Base-by-base conservation (phyloP, 1,140 invertebrate genomes). In the Drosophila nigrodunni region DNA sequence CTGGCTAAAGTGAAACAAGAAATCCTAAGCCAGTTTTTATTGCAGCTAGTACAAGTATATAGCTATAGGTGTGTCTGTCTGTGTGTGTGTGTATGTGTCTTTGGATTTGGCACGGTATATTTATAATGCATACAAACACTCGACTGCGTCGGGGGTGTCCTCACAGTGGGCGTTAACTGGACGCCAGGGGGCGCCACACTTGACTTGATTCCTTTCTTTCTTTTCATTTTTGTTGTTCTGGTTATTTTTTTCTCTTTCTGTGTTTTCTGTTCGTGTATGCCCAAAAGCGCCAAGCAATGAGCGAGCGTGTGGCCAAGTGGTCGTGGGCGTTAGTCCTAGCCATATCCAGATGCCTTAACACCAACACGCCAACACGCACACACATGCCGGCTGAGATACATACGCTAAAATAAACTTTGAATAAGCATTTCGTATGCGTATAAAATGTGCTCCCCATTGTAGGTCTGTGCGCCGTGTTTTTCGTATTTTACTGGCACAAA, bases 371-470 rank as follows among this genome's bases (percentile, higher is more conserved):
- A 15, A 39, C 49, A n/a, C 43, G 58, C 11, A 52, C 52, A 67
- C 49, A 41, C 21, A 54, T 49, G 34, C 41, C 13, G 25, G 15
- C 65, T 39, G 15, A 43, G 60, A 46, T 50, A 46, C 65, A 62
- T 74, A 87, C 71, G 83, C 77, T 67, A 72, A 87, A 85, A 89
- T 88, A 85, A 88, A 89, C 85, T 88, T 88, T 89, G 85, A 89
- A 88, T 88, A 88, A 89, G 85, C 85, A 88, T 88, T 88, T 89
- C 74, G 78, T 83, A 76, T 75, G 72, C 70, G 64, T 74, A 72
- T 76, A 76, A 70, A 72, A 72, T 77, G 65, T 46, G 49, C 57
- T 67, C 15, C 47, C 15, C 49, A 39, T 50, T 61, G 55, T 57
- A 11, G 69, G 62, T 60, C 66, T 66, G 39, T 37, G 37, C 44